A percentile compares a stretch with the other conserved stretches of the same genome.
These are phyloP conservation scores for Netelia virgata DNA, from an alignment of 2,888 invertebrate genomes.

Conservation along the genomic window DNA sequence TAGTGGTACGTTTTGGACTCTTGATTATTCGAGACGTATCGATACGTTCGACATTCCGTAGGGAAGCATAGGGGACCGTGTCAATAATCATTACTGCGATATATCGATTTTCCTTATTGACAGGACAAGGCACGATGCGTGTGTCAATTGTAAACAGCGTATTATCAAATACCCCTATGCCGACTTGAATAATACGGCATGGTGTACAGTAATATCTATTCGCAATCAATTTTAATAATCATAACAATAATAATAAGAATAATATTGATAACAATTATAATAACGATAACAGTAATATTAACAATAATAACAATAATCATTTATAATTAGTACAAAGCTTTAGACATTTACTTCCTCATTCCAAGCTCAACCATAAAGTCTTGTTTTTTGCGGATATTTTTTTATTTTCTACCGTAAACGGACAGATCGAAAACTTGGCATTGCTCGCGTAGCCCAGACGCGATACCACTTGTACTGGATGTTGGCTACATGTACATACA, in stretches of 20 bases:
- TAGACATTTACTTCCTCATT: background rate
- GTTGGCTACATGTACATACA: constrained; percentile 10
- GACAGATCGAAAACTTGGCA: background rate
- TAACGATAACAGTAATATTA: background rate
- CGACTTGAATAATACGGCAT: background rate
- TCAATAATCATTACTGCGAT: background rate
- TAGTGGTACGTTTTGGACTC: background rate
- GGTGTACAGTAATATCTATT: too few relatives aligned
- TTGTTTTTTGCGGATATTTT: background rate
- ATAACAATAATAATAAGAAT: background rate
- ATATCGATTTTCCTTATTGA: constrained; percentile 1
- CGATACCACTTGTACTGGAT: background rate
- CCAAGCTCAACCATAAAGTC: constrained; percentile 1
- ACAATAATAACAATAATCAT: background rate
- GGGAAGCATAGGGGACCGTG: background rate
- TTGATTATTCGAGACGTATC: background rate
- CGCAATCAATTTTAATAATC: background rate
- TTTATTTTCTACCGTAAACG: background rate
- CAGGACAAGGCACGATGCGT: background rate
- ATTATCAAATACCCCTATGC: background rate
- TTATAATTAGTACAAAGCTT: too few relatives aligned
- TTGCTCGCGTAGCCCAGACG: constrained; percentile 16
- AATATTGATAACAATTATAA: background rate
- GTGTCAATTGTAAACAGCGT: background rate
- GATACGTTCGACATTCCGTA: background rate